Conservation (phyloP, 2,888 invertebrate genomes). For the Tyria jacobaeae region DNA sequence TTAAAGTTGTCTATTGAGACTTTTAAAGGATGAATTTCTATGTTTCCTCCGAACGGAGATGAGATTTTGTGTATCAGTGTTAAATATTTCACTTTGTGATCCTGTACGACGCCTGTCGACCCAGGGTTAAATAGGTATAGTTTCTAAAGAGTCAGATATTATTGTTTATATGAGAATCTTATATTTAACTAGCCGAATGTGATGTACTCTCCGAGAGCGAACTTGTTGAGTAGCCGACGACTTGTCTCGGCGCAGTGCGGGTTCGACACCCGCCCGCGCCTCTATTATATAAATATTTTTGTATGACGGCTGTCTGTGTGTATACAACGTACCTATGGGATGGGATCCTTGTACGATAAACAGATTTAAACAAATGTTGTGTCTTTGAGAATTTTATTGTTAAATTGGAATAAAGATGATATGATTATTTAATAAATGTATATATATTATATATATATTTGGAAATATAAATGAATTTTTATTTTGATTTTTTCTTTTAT, state of each 20-base stretch:
- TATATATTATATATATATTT: constrained; percentile 84
- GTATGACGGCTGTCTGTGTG: constrained; percentile 59
- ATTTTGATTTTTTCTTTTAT: constrained; percentile 34
- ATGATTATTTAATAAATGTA: constrained; percentile 86
- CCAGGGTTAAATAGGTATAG: constrained; percentile 12
- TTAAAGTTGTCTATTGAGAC: constrained; percentile 33
- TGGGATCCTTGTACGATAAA: constrained; percentile 78
- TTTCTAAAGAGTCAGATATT: constrained; percentile 29
- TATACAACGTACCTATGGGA: constrained; percentile 64
- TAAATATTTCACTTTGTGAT: constrained; percentile 40
- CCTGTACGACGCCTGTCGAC: constrained; percentile 25
- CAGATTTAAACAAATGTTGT: constrained; percentile 85
- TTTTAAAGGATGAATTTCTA: constrained; percentile 47
- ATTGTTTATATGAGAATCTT: constrained; percentile 47
- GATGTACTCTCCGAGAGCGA: constrained; percentile 30
- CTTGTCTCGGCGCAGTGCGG: constrained; percentile 35
- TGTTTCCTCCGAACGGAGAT: constrained; percentile 34
- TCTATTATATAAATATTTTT: constrained; percentile 62
- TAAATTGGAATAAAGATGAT: constrained; percentile 86
- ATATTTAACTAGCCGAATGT: constrained; percentile 45
- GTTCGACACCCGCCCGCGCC: constrained; percentile 14
- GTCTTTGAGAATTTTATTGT: constrained; percentile 87
- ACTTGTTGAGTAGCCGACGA: constrained; percentile 42
- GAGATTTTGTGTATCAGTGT: constrained; percentile 41
- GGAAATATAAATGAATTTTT: constrained; percentile 75